Percentiles rank a stretch among this genome's conserved stretches.
These are phyloP conservation scores for Melieria omissa DNA, from an alignment of 2,888 invertebrate species.

Conservation along the genomic window DNA sequence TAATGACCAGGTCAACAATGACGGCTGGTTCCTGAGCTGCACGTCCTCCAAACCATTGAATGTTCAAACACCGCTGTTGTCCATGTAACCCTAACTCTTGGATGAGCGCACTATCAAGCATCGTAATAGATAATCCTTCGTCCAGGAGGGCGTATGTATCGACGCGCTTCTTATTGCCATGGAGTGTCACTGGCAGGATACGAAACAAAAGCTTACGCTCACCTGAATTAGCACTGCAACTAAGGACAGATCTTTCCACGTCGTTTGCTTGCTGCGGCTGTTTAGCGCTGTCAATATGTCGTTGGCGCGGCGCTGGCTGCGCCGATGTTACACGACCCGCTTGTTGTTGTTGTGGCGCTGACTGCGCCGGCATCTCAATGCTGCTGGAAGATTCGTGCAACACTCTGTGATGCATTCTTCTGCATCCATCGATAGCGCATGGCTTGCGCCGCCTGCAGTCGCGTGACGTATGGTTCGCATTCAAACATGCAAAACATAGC, in stretches of 20 bases:
- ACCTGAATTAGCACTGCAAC: slow-evolving; percentile 9
- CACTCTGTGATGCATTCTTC: slow-evolving; percentile 8
- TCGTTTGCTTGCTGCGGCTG: not conserved
- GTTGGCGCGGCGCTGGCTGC: not conserved
- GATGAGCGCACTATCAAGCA: slow-evolving; percentile 28
- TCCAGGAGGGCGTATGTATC: slow-evolving; percentile 28
- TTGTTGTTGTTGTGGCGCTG: not conserved
- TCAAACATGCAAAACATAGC: not conserved
- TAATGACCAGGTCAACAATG: not conserved
- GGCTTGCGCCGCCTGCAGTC: slow-evolving; percentile 18
- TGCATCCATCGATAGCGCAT: slow-evolving; percentile 1
- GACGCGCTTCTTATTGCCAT: slow-evolving; percentile 13
- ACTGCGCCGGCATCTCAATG: not conserved
- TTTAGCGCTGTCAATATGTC: not conserved
- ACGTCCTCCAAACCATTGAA: slow-evolving; percentile 13
- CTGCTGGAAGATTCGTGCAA: slow-evolving; percentile 7
- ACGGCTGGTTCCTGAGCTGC: slow-evolving; percentile 11
- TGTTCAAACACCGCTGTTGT: slow-evolving; percentile 8
- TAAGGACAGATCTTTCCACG: not conserved
- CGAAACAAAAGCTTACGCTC: no score
- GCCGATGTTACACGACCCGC: not conserved
- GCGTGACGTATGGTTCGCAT: slow-evolving; percentile 17
- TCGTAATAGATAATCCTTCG: slow-evolving; percentile 37
- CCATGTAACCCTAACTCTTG: slow-evolving; percentile 30
- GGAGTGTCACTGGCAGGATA: no score